These are phyloP conservation scores for Mustelus asterias DNA, from an alignment of 2,113 vertebrate genomes.

Conservation along the genomic window DNA sequence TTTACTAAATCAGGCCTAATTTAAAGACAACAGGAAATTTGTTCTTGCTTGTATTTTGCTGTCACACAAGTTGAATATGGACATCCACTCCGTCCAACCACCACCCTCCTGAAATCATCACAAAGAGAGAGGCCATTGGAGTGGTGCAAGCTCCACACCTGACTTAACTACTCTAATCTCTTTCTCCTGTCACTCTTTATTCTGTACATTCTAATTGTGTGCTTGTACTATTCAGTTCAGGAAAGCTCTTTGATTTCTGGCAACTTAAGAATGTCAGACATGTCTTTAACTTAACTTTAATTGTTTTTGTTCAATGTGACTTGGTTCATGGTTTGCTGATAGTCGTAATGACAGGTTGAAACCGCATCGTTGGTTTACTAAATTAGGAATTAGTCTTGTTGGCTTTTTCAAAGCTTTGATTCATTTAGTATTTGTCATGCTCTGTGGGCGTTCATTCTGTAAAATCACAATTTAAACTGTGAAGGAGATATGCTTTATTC, in stretches of 20 bases:
- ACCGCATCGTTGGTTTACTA: neutral
- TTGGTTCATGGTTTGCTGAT: neutral
- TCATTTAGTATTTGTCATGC: neutral
- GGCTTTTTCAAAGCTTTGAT: neutral
- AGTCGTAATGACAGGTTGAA: neutral
- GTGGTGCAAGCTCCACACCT: neutral
- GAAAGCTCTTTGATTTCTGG: neutral
- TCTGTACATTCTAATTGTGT: neutral
- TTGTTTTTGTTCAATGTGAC: neutral
- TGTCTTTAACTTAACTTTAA: neutral
- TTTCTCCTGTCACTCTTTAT: neutral
- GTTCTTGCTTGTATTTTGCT: neutral
- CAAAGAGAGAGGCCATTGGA: neutral
- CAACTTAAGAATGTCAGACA: neutral
- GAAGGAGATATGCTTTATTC: neutral
- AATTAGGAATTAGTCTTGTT: neutral
- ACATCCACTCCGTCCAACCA: neutral
- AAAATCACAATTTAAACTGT: neutral
- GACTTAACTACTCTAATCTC: neutral
- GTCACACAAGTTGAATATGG: neutral
- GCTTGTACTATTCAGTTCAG: neutral
- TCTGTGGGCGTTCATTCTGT: neutral
- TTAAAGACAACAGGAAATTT: neutral
- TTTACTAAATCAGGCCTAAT: neutral
- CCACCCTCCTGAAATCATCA: neutral